Evolutionary conservation across 2,113 vertebrate species (phyloP).

Genomic region (Lanius ludovicianus): DNA sequence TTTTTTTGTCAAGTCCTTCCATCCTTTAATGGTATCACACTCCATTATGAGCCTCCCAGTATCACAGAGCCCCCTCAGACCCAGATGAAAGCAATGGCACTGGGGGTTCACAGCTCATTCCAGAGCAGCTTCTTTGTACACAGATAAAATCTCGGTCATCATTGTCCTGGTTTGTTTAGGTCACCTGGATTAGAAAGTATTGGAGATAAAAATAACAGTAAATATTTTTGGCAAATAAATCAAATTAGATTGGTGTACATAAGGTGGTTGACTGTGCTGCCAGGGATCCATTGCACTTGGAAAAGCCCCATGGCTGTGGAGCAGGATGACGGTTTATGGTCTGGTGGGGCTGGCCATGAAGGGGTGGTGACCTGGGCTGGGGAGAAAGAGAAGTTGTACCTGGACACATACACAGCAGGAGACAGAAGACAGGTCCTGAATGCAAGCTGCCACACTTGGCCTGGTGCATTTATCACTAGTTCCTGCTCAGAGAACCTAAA

Average conservation of each 20-base stretch:
- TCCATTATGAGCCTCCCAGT: background rate
- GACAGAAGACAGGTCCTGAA: background rate
- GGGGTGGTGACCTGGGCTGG: background rate
- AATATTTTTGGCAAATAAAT: background rate
- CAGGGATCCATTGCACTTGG: background rate
- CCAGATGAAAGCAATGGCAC: background rate
- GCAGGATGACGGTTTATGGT: accelerated
- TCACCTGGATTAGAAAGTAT: background rate
- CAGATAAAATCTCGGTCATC: background rate
- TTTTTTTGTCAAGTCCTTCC: background rate
- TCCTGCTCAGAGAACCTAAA: background rate
- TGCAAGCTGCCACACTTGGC: background rate
- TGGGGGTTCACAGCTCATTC: background rate
- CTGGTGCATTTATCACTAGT: background rate
- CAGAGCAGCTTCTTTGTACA: background rate
- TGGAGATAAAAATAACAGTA: background rate
- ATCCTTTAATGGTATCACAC: background rate
- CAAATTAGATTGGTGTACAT: background rate
- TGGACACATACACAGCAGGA: background rate
- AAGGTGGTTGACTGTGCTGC: background rate
- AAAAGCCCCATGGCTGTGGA: background rate
- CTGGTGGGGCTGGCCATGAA: background rate
- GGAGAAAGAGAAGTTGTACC: background rate
- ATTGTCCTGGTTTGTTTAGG: background rate
- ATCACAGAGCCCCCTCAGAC: background rate